Base-by-base conservation (phyloP, 2,797 vertebrate species). In the Sylvilagus floridanus region DNA sequence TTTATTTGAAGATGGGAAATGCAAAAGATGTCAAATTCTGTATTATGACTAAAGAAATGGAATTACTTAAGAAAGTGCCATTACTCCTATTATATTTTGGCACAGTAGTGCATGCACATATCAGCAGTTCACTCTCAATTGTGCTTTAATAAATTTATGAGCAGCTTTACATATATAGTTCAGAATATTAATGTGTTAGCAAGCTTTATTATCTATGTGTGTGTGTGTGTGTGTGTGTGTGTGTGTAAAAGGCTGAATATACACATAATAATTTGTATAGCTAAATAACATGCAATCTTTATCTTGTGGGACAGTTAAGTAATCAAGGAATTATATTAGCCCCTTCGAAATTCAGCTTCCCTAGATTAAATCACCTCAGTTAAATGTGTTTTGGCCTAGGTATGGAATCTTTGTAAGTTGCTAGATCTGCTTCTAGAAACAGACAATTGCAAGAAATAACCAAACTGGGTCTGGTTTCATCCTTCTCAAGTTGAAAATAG, bases 231-330 rank as follows among this genome's bases (percentile, higher is more conserved):
- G 42, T 42, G 37, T 37, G 37, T 37, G 37, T 65, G 1, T 37
- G 1, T 35, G 35, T 35, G 35, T 69, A 32, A 86, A 6, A 54
- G 60, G 73, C 84, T 90, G 35, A 78, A 83, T 62, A 78, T 52
- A 37, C 54, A 90, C 5, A 24, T 12, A 26, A 13, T 81, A 52
- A 2, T 73, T 92, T 77, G 60, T 7, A 35, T 32, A 71, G 37
- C 19, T 84, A 94, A 93, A 91, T 79, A 91, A 88, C 11, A 89
- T 81, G 13, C 47, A 72, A 86, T 92, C 78, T 16, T 73, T 21
- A 69, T 73, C 69, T 69, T 26, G 42, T 65, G 63, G 26, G 12
- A 60, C 28, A 88, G 47, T 69, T 4, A 90, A 30, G 24, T 7
- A 84, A 65, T 8, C 16, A 71, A 94, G 87, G 13, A 95, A 79